Conservation (phyloP, 2,888 invertebrate genomes). For the Biston stratarius region DNA sequence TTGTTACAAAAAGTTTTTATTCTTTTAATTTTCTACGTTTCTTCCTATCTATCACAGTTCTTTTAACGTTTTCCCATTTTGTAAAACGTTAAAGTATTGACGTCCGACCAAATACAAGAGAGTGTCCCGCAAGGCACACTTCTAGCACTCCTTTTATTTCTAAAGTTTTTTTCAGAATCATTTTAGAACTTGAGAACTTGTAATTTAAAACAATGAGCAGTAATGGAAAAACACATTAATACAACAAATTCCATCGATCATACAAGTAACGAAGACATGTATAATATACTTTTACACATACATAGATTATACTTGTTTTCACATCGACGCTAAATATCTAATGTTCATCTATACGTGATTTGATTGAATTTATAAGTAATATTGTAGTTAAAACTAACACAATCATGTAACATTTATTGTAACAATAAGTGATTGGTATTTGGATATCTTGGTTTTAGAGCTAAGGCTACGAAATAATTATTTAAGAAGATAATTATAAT, state of each 20-base stretch:
- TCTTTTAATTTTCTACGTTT: slow-evolving; percentile 55
- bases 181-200: background rate
- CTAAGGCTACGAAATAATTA: slow-evolving; percentile 20
- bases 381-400: slow-evolving; percentile 25
- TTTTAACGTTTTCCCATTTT: slow-evolving; percentile 60
- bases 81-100: slow-evolving; percentile 56
- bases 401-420: slow-evolving; percentile 14
- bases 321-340: slow-evolving; percentile 20
- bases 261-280: slow-evolving; percentile 17
- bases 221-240: slow-evolving; percentile 15
- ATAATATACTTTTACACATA: slow-evolving; percentile 11
- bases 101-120: slow-evolving; percentile 50
- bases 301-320: slow-evolving; percentile 9
- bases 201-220: slow-evolving; percentile 25
- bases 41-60: slow-evolving; percentile 79
- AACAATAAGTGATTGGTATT: slow-evolving; percentile 29
- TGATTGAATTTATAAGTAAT: slow-evolving; percentile 7
- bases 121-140: slow-evolving; percentile 75
- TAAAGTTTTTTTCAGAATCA: slow-evolving; percentile 39
- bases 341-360: background rate
- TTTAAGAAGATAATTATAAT: background rate
- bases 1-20: slow-evolving; percentile 51
- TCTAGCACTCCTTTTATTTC: slow-evolving; percentile 63
- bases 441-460: slow-evolving; percentile 30
- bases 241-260: slow-evolving; percentile 9